A percentile compares a stretch with the other conserved stretches of the same genome.
phyloP scores from a whole-genome alignment of 2,888 invertebrate genomes.

The Pristionchus entomophagus region DNA sequence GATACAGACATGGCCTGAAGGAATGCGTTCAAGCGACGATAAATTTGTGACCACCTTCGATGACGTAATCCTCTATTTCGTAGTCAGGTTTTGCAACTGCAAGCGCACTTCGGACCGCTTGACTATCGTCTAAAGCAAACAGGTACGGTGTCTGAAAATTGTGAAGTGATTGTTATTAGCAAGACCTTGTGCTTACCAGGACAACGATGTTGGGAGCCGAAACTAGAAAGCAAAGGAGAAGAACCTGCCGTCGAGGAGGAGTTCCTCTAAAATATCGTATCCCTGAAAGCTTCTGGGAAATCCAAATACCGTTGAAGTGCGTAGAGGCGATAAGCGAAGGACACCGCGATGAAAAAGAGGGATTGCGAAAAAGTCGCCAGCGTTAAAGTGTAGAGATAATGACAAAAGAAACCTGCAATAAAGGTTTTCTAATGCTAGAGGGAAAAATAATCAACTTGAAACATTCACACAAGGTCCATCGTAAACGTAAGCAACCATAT shows the following conservation, averaged over 20 bases:
- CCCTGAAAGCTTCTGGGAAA: background rate
- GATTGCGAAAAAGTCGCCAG: background rate
- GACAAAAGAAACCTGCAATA: background rate
- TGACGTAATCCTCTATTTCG: no score
- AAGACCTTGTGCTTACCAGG: background rate
- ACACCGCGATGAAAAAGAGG: background rate
- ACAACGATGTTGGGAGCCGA: background rate
- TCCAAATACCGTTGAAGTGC: background rate
- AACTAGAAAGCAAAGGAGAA: background rate
- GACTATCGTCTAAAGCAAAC: background rate
- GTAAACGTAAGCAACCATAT: background rate
- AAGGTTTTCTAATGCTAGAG: background rate
- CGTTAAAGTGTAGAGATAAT: background rate
- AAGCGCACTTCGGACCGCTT: no score
- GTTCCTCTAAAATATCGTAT: background rate
- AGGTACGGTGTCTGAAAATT: background rate
- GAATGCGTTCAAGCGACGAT: no score
- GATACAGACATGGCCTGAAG: no score
- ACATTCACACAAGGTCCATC: background rate
- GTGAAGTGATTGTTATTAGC: no score
- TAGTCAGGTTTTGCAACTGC: no score
- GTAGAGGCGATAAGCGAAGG: constrained; percentile 1
- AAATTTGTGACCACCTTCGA: no score
- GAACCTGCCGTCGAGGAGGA: background rate
- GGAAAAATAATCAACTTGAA: background rate